Evolutionary conservation across 2,888 invertebrate genomes (phyloP), one percentile per base, ranked within the genome.

Genomic region (Drosophila fungiperda): DNA sequence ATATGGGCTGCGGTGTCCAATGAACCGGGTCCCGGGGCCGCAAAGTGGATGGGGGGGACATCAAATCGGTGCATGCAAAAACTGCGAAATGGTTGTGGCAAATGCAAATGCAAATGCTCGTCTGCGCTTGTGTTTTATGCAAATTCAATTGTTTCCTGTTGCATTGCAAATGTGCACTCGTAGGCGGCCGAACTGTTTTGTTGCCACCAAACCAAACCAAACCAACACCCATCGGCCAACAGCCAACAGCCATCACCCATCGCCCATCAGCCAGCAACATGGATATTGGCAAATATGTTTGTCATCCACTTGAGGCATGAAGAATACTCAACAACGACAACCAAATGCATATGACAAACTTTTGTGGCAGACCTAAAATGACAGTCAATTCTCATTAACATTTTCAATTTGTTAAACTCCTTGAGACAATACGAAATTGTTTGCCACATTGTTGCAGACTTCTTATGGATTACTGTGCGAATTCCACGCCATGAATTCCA

Each of bases 131-230:
- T 85, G 86, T 85, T 85, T 83, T 85, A 85, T 85, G 85, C 83
- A 85, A 85, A 85, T 85, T 88, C 88, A 85, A 85, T 88, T 85
- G 88, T 86, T 85, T 88, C 88, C 88, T 88, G 79, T 85, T 87
- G 87, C 84, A 87, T 85, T 81, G 81, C 74, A 81, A 85, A 86
- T 88, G 87, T 88, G 87, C 45, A 53, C 45, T 63, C 45, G 42
- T 23, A 17, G 23, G 71, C 74, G 65, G 72, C 4, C 1, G 8
- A 15, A 12, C 12, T 38, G 73, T 70, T 73, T 70, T 73, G 74
- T 70, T 65, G 66, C 55, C 45, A 62, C 67, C 40, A 29, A n/a
- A 45, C 57, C 36, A 36, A 12, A 26, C 26, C 29, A 5, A 29
- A 5, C 29, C 5, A 29, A 29, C 26, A 23, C 23, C 26, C 26